Base-by-base conservation (phyloP, 2,113 vertebrate species). In the Jacana jacana region DNA sequence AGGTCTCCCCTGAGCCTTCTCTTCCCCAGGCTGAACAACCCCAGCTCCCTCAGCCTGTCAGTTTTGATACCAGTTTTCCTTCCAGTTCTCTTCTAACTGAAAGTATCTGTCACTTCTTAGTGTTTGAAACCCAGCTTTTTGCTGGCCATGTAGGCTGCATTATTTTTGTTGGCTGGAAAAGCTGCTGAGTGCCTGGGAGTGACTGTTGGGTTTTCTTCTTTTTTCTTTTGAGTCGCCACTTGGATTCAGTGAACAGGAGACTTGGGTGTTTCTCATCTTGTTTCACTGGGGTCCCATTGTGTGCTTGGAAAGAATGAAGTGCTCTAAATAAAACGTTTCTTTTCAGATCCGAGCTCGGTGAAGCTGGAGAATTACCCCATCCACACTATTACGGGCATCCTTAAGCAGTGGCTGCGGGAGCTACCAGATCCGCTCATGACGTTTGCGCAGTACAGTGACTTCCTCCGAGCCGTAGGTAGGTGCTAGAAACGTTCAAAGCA, bases 381-480 rank as follows among this genome's bases (percentile, higher is more conserved):
- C 93, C 99, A 99, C 72, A 99, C 99, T 4, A 99, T 99, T 83
- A 99, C 99, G 0, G 99, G 99, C 5, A 98, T 99, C 94, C 98
- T 99, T 17, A 99, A 99, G 91, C 99, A 99, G 91, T 99, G 99
- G 99, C 94, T 99, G 10, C 97, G 99, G 57, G 99, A 99, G 81
- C 94, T 99, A 30, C 99, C 99, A 0, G 99, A 99, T 60, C 99
- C 99, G 1, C 98, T 99, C 11, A 99, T 99, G 99, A 99, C 99
- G 14, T 99, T 99, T 13, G 98, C 97, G 0, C 98, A 99, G 96
- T 99, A 99, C 83, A 98, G 91, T 1, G 99, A 99, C 88, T 99
- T 99, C 93, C 98, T 99, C 57, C 98, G 98, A 30, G 98, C 99
- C 10, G 99, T 99, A 7, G 99, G 99, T 99, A 95, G 98, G 99